These are phyloP conservation scores for Gymnothorax javanicus DNA, from an alignment of 2,797 vertebrate genomes.

Conservation along the genomic window DNA sequence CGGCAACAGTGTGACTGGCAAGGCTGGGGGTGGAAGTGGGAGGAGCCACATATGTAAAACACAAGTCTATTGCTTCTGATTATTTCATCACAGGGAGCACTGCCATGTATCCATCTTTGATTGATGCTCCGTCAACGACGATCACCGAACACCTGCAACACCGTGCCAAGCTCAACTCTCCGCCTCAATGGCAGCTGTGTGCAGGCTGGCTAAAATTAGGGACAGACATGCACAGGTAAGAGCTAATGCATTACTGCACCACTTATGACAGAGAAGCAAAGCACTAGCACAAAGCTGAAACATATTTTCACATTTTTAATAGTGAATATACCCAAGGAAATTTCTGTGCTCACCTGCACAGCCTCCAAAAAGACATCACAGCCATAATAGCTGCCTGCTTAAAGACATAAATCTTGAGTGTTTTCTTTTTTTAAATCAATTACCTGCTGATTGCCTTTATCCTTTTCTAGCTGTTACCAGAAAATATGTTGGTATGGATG, in stretches of 20 bases:
- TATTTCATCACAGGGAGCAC: conserved; percentile 36
- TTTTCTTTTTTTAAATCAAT: background rate
- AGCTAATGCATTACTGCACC: too few species aligned
- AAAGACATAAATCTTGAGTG: background rate
- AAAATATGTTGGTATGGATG: background rate
- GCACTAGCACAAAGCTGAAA: background rate
- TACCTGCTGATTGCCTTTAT: background rate
- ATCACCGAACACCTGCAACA: background rate
- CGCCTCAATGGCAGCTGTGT: background rate
- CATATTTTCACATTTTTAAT: background rate
- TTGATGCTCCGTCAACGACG: background rate
- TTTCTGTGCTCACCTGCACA: background rate
- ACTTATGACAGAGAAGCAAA: background rate
- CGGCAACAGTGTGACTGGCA: conserved; percentile 58
- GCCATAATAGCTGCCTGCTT: background rate
- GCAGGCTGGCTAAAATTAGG: background rate
- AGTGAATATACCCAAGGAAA: background rate
- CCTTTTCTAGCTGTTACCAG: background rate
- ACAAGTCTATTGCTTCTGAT: conserved; percentile 43
- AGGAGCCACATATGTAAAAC: conserved; percentile 17
- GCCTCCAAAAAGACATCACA: background rate
- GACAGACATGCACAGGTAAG: background rate
- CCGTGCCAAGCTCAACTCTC: background rate
- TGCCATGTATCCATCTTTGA: background rate
- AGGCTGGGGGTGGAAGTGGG: conserved; percentile 43